Evolutionary conservation across 2,888 invertebrate species (phyloP), one percentile per base, ranked within the genome.

Genomic region (Neocrepidodera transversa): DNA sequence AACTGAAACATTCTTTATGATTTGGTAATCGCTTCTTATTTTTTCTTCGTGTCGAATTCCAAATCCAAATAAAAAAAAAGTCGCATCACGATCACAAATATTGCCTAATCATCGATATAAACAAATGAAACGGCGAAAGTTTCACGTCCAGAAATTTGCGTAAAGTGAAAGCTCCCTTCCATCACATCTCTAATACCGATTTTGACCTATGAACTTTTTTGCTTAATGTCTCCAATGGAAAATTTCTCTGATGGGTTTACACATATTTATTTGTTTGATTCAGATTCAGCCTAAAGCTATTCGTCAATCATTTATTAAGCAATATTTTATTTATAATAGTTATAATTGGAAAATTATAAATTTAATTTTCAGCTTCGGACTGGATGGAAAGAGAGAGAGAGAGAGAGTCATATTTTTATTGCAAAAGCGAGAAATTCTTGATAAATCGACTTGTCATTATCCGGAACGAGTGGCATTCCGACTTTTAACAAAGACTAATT

Each of bases 81-180:
- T 11, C 2, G 40, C 49, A 48, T 57, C 61, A 61, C 53, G 57
- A 61, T 26, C 38, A 36, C 36, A 57, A 51, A 51, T 53, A 50
- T 61, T 61, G 61, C 61, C 49, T 53, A 56, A 61, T 53, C 42
- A 40, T 43, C 53, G 40, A 57, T 53, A 61, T 51, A 58, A 60
- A 57, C 49, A 61, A 54, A 53, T 16, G 32, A 47, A 49, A 53
- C 38, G 13, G 57, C 61, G 61, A 61, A 61, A 61, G 61, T 61
- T 56, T 54, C 45, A 45, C 61, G 57, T 61, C 57, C 61, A 57
- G 48, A 49, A 50, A 60, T 61, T 61, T 61, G 56, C 56, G 42
- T 57, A 43, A 53, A 61, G 57, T 53, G 57, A 61, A 61, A 61
- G 61, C 28, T n/a, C n/a, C n/a, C n/a, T 35, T 28, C 20, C 16